phyloP scores from a whole-genome alignment of 2,888 invertebrate species.

The Monoplex corrugatus region DNA sequence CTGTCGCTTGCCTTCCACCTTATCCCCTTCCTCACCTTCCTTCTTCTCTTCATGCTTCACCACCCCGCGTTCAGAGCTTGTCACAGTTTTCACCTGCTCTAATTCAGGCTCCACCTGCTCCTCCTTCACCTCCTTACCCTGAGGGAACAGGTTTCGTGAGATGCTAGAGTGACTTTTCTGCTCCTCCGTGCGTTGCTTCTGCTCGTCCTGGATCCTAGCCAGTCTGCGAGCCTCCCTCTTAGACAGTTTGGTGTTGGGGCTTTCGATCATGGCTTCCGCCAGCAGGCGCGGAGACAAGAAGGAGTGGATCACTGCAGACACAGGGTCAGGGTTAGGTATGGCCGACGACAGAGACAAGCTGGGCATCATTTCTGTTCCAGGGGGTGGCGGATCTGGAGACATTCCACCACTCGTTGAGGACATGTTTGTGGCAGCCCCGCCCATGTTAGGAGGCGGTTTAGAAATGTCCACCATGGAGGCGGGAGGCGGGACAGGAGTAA shows the following conservation, averaged over 20 bases:
- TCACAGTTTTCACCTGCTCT: slow-evolving; percentile 25
- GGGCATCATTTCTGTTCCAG: slow-evolving; percentile 52
- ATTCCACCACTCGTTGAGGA: background rate
- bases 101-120: background rate
- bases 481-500: slow-evolving; percentile 33
- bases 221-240: background rate
- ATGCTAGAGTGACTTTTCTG: background rate
- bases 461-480: slow-evolving; percentile 35
- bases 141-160: slow-evolving; percentile 1
- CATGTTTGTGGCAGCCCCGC: background rate
- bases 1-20: slow-evolving; percentile 34
- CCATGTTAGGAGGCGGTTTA: slow-evolving; percentile 17
- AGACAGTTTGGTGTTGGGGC: slow-evolving; percentile 10
- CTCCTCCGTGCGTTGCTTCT: background rate
- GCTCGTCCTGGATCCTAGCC: slow-evolving; percentile 4
- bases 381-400: slow-evolving; percentile 50
- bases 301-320: slow-evolving; percentile 36
- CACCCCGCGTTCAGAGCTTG: background rate
- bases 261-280: slow-evolving; percentile 50
- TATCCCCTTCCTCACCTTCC: slow-evolving; percentile 45
- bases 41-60: slow-evolving; percentile 44
- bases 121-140: background rate
- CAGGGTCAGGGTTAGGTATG: slow-evolving; percentile 53
- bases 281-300: slow-evolving; percentile 42
- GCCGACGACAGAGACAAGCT: slow-evolving; percentile 57